Percentiles rank a stretch among this genome's conserved stretches.
phyloP scores from a whole-genome alignment of 2,113 vertebrate species.

The Emydura subglobosa region DNA sequence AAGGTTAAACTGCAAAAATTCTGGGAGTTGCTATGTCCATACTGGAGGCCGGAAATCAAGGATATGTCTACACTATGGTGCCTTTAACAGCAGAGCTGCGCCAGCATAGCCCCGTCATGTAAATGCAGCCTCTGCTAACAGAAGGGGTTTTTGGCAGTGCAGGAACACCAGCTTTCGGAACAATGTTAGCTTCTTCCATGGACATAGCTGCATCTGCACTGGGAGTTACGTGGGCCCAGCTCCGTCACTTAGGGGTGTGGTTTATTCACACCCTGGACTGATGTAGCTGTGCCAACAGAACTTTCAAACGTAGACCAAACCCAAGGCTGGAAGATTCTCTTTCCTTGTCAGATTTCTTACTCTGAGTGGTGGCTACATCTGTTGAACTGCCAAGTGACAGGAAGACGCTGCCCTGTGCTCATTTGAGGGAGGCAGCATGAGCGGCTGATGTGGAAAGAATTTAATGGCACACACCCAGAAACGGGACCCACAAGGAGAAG shows the following conservation, averaged over 20 bases:
- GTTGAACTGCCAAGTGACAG: background rate
- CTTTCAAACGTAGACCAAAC: background rate
- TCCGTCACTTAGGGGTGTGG: background rate
- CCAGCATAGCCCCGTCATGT: no score
- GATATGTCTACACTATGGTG: no score
- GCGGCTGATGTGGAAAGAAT: background rate
- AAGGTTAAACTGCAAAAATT: background rate
- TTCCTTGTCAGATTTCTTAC: background rate
- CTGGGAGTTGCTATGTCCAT: background rate
- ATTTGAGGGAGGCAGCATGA: background rate
- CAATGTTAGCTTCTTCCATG: no score
- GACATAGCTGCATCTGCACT: background rate
- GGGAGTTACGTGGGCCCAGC: background rate
- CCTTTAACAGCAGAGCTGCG: no score
- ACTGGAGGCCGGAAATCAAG: background rate
- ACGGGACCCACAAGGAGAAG: conserved; percentile 33
- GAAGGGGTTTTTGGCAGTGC: no score
- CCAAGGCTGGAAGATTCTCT: background rate
- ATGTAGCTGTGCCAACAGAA: background rate
- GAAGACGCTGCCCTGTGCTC: background rate
- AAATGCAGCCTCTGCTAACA: no score
- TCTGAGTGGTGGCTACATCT: background rate
- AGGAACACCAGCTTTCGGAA: no score
- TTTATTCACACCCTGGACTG: background rate
- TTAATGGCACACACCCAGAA: background rate